phyloP scores from a whole-genome alignment of 2,113 vertebrate species.

The Campylorhamphus procurvoides region DNA sequence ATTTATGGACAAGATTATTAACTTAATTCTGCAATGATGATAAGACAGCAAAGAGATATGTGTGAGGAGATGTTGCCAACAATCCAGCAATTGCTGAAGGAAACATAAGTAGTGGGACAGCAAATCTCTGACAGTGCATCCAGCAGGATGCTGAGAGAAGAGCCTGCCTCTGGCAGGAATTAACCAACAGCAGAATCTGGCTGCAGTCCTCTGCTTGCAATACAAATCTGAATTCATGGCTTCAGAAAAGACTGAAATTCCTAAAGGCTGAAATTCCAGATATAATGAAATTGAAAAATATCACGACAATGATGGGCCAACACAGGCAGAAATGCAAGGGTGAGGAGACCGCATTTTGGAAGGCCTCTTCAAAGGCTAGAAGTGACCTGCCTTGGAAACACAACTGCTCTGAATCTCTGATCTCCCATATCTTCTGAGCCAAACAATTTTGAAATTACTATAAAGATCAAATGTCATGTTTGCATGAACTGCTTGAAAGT shows the following conservation, averaged over 20 bases:
- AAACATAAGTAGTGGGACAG: background rate
- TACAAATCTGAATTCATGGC: background rate
- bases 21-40: background rate
- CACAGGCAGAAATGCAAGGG: background rate
- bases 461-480: background rate
- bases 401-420: background rate
- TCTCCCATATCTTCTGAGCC: background rate
- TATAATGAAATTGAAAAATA: background rate
- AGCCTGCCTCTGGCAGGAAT: background rate
- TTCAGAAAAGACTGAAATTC: background rate
- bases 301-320: background rate
- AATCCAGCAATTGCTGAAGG: background rate
- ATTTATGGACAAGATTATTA: background rate
- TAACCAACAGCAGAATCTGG: background rate
- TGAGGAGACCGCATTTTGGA: background rate
- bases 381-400: background rate
- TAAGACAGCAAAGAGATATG: background rate
- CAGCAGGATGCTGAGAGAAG: background rate
- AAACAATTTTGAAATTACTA: background rate
- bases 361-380: background rate
- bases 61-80: background rate
- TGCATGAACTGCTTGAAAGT: background rate
- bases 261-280: background rate
- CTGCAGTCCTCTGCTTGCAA: background rate
- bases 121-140: background rate